phyloP scores from a whole-genome alignment of 2,797 vertebrate species.

The Ctenopoma kingsleyae region DNA sequence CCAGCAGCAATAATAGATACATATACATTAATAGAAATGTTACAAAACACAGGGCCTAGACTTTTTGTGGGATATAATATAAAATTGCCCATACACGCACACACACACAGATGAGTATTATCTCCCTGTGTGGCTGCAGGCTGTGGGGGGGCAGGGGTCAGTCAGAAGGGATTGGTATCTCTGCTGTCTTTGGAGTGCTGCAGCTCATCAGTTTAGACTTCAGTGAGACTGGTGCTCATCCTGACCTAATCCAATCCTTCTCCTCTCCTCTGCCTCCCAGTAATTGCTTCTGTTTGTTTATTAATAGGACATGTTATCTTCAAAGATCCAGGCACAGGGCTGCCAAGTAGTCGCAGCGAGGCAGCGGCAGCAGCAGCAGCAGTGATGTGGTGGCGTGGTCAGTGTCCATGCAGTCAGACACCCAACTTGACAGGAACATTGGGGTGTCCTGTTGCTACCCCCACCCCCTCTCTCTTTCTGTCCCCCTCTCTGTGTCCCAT shows the following conservation, averaged over 20 bases:
- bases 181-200: slow-evolving; percentile 79
- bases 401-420: slow-evolving; percentile 60
- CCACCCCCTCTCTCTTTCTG: slow-evolving; percentile 10
- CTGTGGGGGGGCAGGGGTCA: slow-evolving; percentile 61
- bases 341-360: slow-evolving; percentile 77
- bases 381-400: slow-evolving; percentile 42
- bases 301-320: slow-evolving; percentile 88
- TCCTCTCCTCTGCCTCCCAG: slow-evolving; percentile 77
- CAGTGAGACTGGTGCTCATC: slow-evolving; percentile 74
- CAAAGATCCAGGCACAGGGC: slow-evolving; percentile 86
- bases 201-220: slow-evolving; percentile 84
- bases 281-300: slow-evolving; percentile 89
- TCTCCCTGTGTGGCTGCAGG: slow-evolving; percentile 69
- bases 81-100: slow-evolving; percentile 17
- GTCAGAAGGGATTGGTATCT: slow-evolving; percentile 78
- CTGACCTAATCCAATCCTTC: slow-evolving; percentile 83
- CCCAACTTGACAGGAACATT: slow-evolving; percentile 81
- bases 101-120: slow-evolving; percentile 54
- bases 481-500: slow-evolving; percentile 34
- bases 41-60: not conserved
- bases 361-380: slow-evolving; percentile 18
- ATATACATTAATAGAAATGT: not conserved
- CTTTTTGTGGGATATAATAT: not conserved
- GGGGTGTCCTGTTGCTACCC: slow-evolving; percentile 73
- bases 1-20: not conserved